phyloP scores from a whole-genome alignment of 2,797 vertebrate species.

The Halcyon smyrnensis region DNA sequence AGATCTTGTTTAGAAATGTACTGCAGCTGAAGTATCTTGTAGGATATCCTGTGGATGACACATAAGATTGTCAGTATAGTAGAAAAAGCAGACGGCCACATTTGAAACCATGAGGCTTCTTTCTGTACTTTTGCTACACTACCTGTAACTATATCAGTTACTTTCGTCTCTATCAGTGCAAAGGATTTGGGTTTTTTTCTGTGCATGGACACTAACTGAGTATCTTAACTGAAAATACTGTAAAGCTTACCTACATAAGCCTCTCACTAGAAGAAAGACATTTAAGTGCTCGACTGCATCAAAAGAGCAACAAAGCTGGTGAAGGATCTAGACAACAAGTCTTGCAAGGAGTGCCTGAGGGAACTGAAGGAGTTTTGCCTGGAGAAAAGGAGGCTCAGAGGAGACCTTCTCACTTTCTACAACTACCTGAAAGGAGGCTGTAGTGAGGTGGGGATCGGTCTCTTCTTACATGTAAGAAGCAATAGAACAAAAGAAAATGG shows the following conservation, averaged over 20 bases:
- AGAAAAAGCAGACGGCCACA: not conserved
- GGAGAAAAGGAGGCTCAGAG: not conserved
- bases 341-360: accelerated
- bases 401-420: accelerated
- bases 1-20: not conserved
- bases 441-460: accelerated
- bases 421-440: not conserved
- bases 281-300: accelerated
- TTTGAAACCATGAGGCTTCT: not conserved
- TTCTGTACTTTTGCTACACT: not conserved
- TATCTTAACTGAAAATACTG: not conserved
- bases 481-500: accelerated
- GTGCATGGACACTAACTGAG: not conserved
- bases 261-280: not conserved
- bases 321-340: not conserved
- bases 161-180: not conserved
- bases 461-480: not conserved
- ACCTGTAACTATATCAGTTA: not conserved
- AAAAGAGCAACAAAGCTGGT: accelerated
- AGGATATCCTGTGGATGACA: slow-evolving; percentile 43
- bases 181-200: not conserved
- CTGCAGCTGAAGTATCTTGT: not conserved
- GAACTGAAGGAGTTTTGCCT: not conserved
- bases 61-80: not conserved
- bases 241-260: not conserved